Percentiles rank a stretch among this genome's conserved stretches.
Evolutionary conservation across 1,140 invertebrate genomes (phyloP).

Genomic region (Cydia strobilella): DNA sequence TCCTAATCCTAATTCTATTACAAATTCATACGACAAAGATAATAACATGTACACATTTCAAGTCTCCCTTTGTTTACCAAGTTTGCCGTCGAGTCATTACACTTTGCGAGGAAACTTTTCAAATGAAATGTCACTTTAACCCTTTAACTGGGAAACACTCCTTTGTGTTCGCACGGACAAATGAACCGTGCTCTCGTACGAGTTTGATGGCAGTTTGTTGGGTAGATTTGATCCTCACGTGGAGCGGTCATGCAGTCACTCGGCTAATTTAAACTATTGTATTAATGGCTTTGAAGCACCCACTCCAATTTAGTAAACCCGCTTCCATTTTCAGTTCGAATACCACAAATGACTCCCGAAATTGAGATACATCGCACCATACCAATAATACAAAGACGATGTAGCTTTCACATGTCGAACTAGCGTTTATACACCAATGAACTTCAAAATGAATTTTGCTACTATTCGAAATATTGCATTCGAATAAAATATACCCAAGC

Average conservation of each 20-base stretch:
- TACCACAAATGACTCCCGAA: no score
- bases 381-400: no score
- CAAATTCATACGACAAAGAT: slow-evolving; percentile 19
- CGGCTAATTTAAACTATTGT: neutral
- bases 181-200: slow-evolving; percentile 17
- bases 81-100: slow-evolving; percentile 12
- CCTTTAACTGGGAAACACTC: slow-evolving; percentile 18
- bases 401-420: no score
- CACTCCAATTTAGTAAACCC: no score
- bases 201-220: slow-evolving; percentile 24
- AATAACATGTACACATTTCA: slow-evolving; percentile 21
- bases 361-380: no score
- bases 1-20: no score
- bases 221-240: slow-evolving; percentile 7
- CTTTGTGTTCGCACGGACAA: slow-evolving; percentile 20
- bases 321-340: no score
- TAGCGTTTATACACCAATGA: no score
- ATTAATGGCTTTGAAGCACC: neutral
- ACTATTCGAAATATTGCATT: no score
- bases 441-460: no score
- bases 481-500: no score
- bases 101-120: slow-evolving; percentile 31
- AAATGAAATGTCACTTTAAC: slow-evolving; percentile 32
- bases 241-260: neutral
- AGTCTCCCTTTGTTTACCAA: slow-evolving; percentile 21